phyloP scores from a whole-genome alignment of 1,140 invertebrate species.

The Aphaenogaster rudis region DNA sequence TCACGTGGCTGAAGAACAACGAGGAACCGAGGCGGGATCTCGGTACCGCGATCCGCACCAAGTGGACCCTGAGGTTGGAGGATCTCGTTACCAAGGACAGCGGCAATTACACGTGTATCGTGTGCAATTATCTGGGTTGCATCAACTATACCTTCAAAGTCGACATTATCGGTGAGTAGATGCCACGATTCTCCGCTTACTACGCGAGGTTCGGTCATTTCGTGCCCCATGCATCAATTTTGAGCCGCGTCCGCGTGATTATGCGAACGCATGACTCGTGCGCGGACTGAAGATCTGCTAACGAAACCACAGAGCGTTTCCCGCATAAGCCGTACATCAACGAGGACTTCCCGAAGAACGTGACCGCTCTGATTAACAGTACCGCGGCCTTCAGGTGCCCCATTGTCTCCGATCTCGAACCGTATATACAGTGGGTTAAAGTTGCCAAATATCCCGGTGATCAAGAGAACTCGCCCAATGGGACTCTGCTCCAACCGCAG shows the following conservation, averaged over 20 bases:
- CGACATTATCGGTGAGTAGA: constrained; percentile 91
- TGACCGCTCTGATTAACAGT: constrained; percentile 91
- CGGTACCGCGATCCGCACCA: constrained; percentile 88
- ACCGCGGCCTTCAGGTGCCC: constrained; percentile 92
- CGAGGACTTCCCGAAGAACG: constrained; percentile 92
- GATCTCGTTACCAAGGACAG: constrained; percentile 92
- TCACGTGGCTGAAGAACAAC: constrained; percentile 93
- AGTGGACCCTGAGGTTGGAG: constrained; percentile 91
- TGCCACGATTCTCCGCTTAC: not conserved
- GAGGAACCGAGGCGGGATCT: constrained; percentile 88
- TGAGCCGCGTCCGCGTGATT: not conserved
- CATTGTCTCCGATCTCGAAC: constrained; percentile 91
- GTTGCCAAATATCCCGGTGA: constrained; percentile 87
- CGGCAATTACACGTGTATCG: constrained; percentile 95
- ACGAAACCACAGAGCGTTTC: constrained; percentile 89
- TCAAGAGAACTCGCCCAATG: constrained; percentile 87
- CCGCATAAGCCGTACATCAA: constrained; percentile 93
- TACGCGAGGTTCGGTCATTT: not conserved
- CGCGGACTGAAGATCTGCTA: not conserved
- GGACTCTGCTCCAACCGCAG: constrained; percentile 86
- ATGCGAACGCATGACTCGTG: not conserved
- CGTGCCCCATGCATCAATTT: not conserved
- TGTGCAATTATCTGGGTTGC: constrained; percentile 93
- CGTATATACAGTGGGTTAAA: constrained; percentile 92
- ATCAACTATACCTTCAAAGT: constrained; percentile 92